Evolutionary conservation across 2,888 invertebrate species (phyloP).

Genomic region (Clunio marinus): DNA sequence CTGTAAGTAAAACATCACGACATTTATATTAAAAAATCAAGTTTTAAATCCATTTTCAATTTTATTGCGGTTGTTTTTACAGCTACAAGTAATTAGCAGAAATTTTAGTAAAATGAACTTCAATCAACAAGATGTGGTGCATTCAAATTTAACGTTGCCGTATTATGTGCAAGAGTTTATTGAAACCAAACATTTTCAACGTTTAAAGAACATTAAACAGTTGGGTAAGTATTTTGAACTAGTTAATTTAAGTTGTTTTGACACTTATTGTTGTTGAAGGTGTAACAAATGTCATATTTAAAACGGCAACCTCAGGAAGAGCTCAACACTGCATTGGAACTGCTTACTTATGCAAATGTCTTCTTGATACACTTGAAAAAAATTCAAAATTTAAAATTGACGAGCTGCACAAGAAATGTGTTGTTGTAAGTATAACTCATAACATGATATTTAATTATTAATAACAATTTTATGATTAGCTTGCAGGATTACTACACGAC

Average conservation of each 20-base stretch:
- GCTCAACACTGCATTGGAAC: not conserved
- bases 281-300: not conserved
- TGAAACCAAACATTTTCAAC: not conserved
- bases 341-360: not conserved
- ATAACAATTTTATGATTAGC: not conserved
- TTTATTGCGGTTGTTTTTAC: too few relatives aligned
- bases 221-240: not conserved
- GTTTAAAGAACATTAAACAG: not conserved
- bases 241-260: not conserved
- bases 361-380: not conserved
- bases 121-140: not conserved
- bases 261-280: not conserved
- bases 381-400: not conserved
- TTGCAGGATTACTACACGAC: conserved; percentile 55
- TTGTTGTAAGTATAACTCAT: not conserved
- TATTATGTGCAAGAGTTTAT: not conserved
- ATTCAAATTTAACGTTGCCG: not conserved
- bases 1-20: too few relatives aligned
- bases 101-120: too few relatives aligned
- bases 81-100: too few relatives aligned
- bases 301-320: not conserved
- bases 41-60: too few relatives aligned
- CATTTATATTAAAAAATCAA: too few relatives aligned
- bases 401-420: not conserved
- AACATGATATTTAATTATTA: too few relatives aligned